phyloP scores from a whole-genome alignment of 1,140 invertebrate genomes.

The Schlechtendalia chinensis region DNA sequence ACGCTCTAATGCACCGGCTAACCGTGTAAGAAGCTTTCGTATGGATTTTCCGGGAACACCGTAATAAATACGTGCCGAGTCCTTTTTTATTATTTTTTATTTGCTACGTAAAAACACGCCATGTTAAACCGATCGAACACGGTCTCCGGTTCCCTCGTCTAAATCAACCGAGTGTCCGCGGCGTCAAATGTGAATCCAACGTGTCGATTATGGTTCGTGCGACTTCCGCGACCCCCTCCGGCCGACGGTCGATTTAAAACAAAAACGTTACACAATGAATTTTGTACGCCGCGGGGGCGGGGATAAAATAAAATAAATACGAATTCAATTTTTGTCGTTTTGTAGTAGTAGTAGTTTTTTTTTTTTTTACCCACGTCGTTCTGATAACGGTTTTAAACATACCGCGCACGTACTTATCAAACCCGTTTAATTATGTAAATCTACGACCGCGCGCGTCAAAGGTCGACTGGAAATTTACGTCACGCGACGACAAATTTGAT shows the following conservation, averaged over 20 bases:
- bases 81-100: neutral
- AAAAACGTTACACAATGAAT: slow-evolving; percentile 1
- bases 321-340: neutral
- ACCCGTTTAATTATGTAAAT: neutral
- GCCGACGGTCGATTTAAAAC: neutral
- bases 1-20: neutral
- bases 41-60: slow-evolving; percentile 30
- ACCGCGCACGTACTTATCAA: neutral
- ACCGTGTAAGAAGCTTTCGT: neutral
- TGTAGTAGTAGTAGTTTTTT: no score
- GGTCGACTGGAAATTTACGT: neutral
- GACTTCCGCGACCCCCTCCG: neutral
- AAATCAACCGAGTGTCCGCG: slow-evolving; percentile 19
- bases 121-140: slow-evolving; percentile 14
- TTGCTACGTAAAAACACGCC: neutral
- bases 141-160: neutral
- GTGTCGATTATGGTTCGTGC: slow-evolving; percentile 27
- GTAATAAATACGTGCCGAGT: slow-evolving; percentile 22
- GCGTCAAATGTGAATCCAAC: slow-evolving; percentile 32
- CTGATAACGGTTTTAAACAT: neutral
- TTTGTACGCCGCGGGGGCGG: neutral
- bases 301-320: neutral
- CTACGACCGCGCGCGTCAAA: neutral
- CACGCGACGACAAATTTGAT: neutral
- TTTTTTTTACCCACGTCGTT: neutral